Percentiles rank a stretch among this genome's conserved stretches.
These are phyloP conservation scores for Hemitrygon akajei DNA, from an alignment of 2,797 vertebrate species.

Conservation along the genomic window DNA sequence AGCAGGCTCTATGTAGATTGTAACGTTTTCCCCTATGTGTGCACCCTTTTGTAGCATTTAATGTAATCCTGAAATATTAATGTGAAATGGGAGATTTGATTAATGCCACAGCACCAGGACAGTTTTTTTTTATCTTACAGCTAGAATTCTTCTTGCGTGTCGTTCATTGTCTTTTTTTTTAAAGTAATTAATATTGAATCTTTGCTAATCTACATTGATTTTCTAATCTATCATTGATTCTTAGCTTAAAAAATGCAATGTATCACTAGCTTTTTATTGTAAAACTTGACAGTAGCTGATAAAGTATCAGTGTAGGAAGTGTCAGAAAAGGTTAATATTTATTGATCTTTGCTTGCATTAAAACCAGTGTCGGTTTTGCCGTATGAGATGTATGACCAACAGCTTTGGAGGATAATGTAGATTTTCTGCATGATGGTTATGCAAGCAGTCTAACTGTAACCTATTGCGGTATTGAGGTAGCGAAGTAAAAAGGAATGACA, in stretches of 20 bases:
- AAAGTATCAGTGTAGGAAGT: conserved; percentile 56
- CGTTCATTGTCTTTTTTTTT: conserved; percentile 10
- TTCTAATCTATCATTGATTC: conserved; percentile 55
- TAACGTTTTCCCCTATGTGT: not conserved
- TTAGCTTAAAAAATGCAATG: conserved; percentile 53
- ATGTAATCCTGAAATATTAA: conserved; percentile 33
- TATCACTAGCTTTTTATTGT: conserved; percentile 51
- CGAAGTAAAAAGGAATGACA: conserved; percentile 46
- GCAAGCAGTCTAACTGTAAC: conserved; percentile 49
- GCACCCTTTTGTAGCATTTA: conserved; percentile 4
- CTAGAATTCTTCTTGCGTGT: conserved; percentile 26
- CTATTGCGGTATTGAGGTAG: conserved; percentile 48
- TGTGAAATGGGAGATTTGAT: conserved; percentile 19
- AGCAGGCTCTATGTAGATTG: not conserved
- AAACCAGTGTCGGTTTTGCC: conserved; percentile 58
- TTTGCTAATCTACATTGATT: conserved; percentile 57
- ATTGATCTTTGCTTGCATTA: conserved; percentile 61
- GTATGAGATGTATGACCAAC: conserved; percentile 57
- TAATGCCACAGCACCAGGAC: conserved; percentile 8
- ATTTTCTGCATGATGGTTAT: conserved; percentile 38
- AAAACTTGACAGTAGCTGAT: conserved; percentile 58
- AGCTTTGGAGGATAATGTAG: conserved; percentile 56
- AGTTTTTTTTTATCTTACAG: not conserved
- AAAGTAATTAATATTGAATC: conserved; percentile 40
- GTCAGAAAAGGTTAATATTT: conserved; percentile 68